A percentile compares a stretch with the other conserved stretches of the same genome.
phyloP scores from a whole-genome alignment of 2,797 vertebrate species.

The Discoglossus pictus region DNA sequence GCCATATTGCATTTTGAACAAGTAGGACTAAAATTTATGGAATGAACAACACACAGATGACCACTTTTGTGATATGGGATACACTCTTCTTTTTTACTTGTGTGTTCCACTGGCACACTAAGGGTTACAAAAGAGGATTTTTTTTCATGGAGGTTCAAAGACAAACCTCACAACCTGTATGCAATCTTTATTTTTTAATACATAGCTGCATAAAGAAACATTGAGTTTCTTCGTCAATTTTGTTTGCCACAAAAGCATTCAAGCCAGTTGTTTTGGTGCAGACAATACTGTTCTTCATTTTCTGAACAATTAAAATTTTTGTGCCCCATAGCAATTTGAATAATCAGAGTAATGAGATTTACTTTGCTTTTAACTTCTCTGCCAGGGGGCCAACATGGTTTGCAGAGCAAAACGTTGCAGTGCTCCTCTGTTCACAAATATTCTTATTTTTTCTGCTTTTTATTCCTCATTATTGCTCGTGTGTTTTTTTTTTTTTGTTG shows the following conservation, averaged over 20 bases:
- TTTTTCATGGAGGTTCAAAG: conserved; percentile 4
- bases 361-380: too few relatives aligned
- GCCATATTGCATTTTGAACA: neutral
- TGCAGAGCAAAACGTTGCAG: too few relatives aligned
- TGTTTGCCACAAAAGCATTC: conserved; percentile 17
- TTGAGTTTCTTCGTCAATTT: neutral
- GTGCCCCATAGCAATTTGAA: too few relatives aligned
- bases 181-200: conserved; percentile 28
- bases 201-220: neutral
- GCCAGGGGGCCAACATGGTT: too few relatives aligned
- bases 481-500: too few relatives aligned
- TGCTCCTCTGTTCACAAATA: too few relatives aligned
- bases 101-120: neutral
- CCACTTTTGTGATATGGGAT: neutral
- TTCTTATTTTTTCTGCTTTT: too few relatives aligned
- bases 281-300: too few relatives aligned
- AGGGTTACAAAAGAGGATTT: neutral
- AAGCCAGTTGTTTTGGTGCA: neutral
- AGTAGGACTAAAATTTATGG: too few relatives aligned
- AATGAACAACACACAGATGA: neutral
- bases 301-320: too few relatives aligned
- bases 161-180: conserved; percentile 30
- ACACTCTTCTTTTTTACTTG: neutral
- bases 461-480: too few relatives aligned
- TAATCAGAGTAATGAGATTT: too few relatives aligned